Conservation (phyloP, 2,113 vertebrate species). For the Lagenorhynchus albirostris region DNA sequence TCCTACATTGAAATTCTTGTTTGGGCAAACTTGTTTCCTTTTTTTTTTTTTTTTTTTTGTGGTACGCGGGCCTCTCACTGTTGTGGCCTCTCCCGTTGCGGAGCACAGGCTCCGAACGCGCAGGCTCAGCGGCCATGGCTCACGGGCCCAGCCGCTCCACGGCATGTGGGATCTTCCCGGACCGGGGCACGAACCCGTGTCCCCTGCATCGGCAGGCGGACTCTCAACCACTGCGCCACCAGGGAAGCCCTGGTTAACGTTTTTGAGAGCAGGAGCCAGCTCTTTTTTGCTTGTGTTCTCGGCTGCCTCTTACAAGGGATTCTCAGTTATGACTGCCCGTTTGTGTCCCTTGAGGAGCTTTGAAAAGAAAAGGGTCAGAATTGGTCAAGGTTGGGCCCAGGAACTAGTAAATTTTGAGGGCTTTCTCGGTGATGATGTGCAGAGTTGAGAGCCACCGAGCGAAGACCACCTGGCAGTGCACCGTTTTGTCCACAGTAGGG, state of each 20-base stretch:
- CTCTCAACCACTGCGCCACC: too few relatives aligned
- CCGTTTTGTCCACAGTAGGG: background rate
- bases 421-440: rapidly evolving
- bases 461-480: background rate
- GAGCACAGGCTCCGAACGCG: too few relatives aligned
- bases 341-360: background rate
- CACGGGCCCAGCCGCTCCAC: too few relatives aligned
- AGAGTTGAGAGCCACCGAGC: background rate
- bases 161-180: too few relatives aligned
- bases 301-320: background rate
- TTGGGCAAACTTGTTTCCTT: background rate
- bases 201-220: too few relatives aligned
- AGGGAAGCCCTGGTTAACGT: background rate
- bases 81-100: too few relatives aligned
- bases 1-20: background rate
- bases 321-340: background rate
- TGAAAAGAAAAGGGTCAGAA: background rate
- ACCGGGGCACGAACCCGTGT: too few relatives aligned
- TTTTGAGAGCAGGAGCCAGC: background rate
- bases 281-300: background rate
- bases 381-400: background rate
- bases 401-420: background rate
- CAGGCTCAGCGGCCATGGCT: too few relatives aligned
- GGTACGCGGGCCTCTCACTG: too few relatives aligned
- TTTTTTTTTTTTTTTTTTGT: too few relatives aligned